Base-by-base conservation (phyloP, 2,888 invertebrate genomes). In the Caenorhabditis becei region DNA sequence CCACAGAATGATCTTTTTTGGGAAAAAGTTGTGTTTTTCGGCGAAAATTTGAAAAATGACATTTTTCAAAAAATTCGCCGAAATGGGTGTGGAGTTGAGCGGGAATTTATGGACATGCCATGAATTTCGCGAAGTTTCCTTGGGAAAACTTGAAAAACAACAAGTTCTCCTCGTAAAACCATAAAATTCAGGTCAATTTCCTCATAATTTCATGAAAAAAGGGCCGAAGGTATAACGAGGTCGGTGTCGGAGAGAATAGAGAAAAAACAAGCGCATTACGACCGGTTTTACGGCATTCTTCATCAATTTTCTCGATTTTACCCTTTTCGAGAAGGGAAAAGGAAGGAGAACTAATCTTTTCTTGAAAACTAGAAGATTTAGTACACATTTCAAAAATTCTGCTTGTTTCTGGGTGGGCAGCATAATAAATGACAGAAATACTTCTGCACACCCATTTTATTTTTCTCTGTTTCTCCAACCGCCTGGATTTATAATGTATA, bases 391-490 rank as follows among this genome's bases (percentile, higher is more conserved):
- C n/a, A n/a, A n/a, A n/a, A n/a, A n/a, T n/a, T n/a, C n/a, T n/a
- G n/a, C n/a, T n/a, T n/a, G n/a, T n/a, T n/a, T n/a, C n/a, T n/a
- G n/a, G n/a, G n/a, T n/a, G n/a, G n/a, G n/a, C n/a, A n/a, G 49
- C 41, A 62, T 62, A 61, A 49, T 49, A 62, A 62, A 62, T 62
- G 47, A n/a, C n/a, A n/a, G n/a, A n/a, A n/a, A 62, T 28, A 49
- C 28, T 3, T n/a, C 16, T 61, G 26, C 23, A 24, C 20, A 61
- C 26, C n/a, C n/a, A n/a, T n/a, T n/a, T n/a, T n/a, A n/a, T 37
- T 26, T 61, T 61, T 44, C 24, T 20, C 41, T 41, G 41, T 41
- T 41, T 41, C 16, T 41, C 18, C 41, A 18, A 37, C 62, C 47
- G 62, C 61, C 28, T 32, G 51, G 63, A 24, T 18, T 51, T 63